Evolutionary conservation across 2,797 vertebrate species (phyloP).

Genomic region (Pseudochromis fuscus): DNA sequence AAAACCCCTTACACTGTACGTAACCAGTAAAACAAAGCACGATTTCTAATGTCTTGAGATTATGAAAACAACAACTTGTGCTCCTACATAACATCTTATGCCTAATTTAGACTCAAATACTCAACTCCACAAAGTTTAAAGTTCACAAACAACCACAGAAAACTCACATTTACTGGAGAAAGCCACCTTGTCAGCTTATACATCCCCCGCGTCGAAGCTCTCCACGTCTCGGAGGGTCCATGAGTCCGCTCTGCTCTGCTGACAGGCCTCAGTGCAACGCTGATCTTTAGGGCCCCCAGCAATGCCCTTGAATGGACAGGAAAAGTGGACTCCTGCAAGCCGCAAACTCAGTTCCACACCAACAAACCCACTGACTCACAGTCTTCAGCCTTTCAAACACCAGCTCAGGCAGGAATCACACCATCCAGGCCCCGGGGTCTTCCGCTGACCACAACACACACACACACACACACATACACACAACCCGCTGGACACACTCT

Average conservation of each 20-base stretch:
- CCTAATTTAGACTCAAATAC: background rate
- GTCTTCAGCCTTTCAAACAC: conserved; percentile 48
- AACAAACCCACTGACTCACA: conserved; percentile 35
- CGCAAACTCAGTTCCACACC: conserved; percentile 54
- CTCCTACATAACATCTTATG: background rate
- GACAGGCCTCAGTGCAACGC: conserved; percentile 60
- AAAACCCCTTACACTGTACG: background rate
- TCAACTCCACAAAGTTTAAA: background rate
- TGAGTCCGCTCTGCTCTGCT: conserved; percentile 55
- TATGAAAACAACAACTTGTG: background rate
- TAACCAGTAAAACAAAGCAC: too few relatives aligned
- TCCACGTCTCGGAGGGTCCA: conserved; percentile 61
- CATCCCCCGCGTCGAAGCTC: conserved; percentile 68
- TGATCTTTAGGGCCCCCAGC: conserved; percentile 56
- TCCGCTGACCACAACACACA: conserved; percentile 64
- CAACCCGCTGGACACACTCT: conserved; percentile 65
- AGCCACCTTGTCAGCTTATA: conserved; percentile 78
- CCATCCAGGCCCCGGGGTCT: conserved; percentile 62
- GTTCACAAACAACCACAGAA: background rate
- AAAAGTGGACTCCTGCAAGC: conserved; percentile 62
- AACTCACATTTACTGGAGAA: conserved; percentile 33
- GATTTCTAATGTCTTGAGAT: too few relatives aligned
- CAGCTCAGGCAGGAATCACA: conserved; percentile 35
- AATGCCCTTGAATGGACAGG: conserved; percentile 84
- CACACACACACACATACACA: conserved; percentile 46